phyloP scores from a whole-genome alignment of 2,888 invertebrate genomes.

The Kryphioiulus occultus region DNA sequence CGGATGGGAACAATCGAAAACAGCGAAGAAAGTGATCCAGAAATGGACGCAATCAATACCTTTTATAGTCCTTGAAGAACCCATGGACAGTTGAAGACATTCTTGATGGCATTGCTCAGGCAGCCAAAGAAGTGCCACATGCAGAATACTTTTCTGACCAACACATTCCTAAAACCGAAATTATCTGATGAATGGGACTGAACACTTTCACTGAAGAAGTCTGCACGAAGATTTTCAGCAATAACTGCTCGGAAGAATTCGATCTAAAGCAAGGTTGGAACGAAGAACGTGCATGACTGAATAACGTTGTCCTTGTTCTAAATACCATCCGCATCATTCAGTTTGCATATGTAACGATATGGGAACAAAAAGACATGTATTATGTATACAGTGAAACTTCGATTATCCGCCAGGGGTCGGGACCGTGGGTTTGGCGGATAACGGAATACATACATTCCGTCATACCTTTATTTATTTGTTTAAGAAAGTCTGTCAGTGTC shows the following conservation, averaged over 20 bases:
- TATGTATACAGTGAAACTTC: too few relatives aligned
- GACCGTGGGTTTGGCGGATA: too few relatives aligned
- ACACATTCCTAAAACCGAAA: neutral
- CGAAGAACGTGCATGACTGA: neutral
- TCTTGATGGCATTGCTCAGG: too few relatives aligned
- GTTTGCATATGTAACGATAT: neutral
- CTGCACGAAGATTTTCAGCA: neutral
- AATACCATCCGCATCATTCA: neutral
- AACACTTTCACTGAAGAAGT: too few relatives aligned
- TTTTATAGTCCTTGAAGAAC: neutral
- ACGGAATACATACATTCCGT: too few relatives aligned
- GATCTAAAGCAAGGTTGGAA: neutral
- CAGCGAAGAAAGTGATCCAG: neutral
- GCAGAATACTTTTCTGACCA: neutral
- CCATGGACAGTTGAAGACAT: too few relatives aligned
- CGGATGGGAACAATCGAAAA: neutral
- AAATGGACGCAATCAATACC: neutral
- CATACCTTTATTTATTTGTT: neutral
- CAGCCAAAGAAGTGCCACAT: too few relatives aligned
- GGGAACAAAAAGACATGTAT: neutral
- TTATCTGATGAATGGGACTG: too few relatives aligned
- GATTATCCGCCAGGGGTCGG: too few relatives aligned
- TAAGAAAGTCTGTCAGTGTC: too few relatives aligned
- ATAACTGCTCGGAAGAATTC: neutral
- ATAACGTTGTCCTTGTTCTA: conserved; percentile 8